Base-by-base conservation (phyloP, 1,140 invertebrate species). In the Physella acuta region DNA sequence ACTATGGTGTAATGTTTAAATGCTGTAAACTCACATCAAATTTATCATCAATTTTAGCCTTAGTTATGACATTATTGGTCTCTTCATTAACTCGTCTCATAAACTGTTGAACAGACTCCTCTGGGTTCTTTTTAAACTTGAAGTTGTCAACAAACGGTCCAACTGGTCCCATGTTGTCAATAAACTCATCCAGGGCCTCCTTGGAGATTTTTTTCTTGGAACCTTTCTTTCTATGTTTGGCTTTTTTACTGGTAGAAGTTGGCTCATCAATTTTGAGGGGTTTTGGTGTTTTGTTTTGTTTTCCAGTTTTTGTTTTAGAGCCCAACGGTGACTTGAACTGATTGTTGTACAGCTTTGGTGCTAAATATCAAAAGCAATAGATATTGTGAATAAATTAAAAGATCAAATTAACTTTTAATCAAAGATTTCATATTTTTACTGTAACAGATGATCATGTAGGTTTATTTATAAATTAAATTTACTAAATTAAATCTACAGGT, bases 21-120 rank as follows among this genome's bases (percentile, higher is more conserved):
- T n/a, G n/a, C n/a, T n/a, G n/a, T n/a, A n/a, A 11, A 60, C 58
- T 60, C 34, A 60, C 58, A 60, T 60, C 58, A 36, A 17, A 55
- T 24, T 66, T 3, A 3, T 66, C 51, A 55, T 66, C 63, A 66
- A 66, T 66, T 26, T 66, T n/a, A n/a, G 63, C 11, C 24, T 66
- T 53, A 3, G 20, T 30, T 2, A 66, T 5, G 17, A 26, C 51
- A 36, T 3, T 36, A 20, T 66, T 36, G 3, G 63, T 55, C n/a
- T 55, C 49, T n/a, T 55, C 3, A 31, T 66, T 34, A 3, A 66
- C 63, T 36, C 63, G 3, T 37, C 33, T 53, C 26, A 31, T 53
- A 30, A 66, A 66, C 5, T 17, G 5, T 3, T 26, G 3, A 2
- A 5, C 5, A n/a, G 51, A 31, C 51, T 66, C 63, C 3, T 36